Conservation (phyloP, 2,888 invertebrate species). For the Erebia aethiops region DNA sequence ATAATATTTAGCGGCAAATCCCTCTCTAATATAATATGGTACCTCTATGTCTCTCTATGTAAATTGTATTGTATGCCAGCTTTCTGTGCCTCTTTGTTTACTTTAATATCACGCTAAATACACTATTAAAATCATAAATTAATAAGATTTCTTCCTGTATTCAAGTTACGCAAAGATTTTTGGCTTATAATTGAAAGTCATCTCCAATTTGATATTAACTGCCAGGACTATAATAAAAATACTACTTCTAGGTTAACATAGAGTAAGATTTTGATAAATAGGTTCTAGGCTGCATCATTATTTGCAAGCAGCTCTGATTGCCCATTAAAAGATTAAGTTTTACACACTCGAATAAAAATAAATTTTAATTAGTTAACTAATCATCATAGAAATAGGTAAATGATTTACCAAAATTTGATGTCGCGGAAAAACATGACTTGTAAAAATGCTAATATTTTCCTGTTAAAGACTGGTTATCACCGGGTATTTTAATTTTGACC, state of each 20-base stretch:
- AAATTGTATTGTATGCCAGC: conserved; percentile 14
- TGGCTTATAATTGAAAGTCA: not conserved
- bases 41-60: conserved; percentile 12
- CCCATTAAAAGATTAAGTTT: too few relatives aligned
- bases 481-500: not conserved
- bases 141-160: not conserved
- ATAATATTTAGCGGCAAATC: not conserved
- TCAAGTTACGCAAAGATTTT: not conserved
- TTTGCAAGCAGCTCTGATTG: too few relatives aligned
- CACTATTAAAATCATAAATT: not conserved
- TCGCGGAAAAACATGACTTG: not conserved
- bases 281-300: too few relatives aligned
- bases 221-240: too few relatives aligned
- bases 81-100: conserved; percentile 15
- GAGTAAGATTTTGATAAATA: too few relatives aligned
- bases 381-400: not conserved
- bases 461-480: not conserved
- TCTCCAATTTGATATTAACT: too few relatives aligned
- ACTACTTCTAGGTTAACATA: too few relatives aligned
- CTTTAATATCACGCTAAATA: conserved; percentile 3
- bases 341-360: too few relatives aligned
- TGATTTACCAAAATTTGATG: not conserved
- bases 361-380: not conserved
- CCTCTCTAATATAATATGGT: not conserved
- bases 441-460: conserved; percentile 7